Percentiles rank a stretch among this genome's conserved stretches.
Conservation (phyloP, 2,888 invertebrate genomes). For the Eupithecia dodoneata region DNA sequence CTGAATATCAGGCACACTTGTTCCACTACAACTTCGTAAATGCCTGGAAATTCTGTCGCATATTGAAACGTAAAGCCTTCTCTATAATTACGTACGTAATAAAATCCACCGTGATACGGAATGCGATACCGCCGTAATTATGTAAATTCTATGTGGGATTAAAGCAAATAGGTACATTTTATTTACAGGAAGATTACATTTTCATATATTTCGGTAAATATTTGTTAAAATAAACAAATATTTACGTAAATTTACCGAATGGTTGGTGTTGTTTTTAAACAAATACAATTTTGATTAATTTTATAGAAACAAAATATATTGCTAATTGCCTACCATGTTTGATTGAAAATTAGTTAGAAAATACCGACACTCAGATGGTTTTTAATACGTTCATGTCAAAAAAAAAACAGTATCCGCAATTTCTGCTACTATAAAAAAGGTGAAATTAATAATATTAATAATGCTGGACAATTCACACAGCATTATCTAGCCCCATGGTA, state of each 20-base stretch:
- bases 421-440: too few species aligned
- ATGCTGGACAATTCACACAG: too few species aligned
- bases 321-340: background rate
- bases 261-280: background rate
- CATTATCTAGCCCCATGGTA: too few species aligned
- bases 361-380: background rate
- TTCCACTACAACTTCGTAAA: constrained; percentile 36
- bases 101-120: constrained; percentile 30
- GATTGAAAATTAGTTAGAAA: background rate
- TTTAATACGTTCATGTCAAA: background rate
- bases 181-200: constrained; percentile 11
- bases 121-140: constrained; percentile 18
- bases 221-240: background rate
- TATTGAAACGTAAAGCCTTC: constrained; percentile 34
- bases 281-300: background rate
- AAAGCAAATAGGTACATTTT: constrained; percentile 10
- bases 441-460: too few species aligned
- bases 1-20: constrained; percentile 40
- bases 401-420: background rate
- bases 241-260: background rate
- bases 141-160: constrained; percentile 12
- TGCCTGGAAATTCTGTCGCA: constrained; percentile 31
- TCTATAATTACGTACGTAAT: constrained; percentile 32
- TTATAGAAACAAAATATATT: background rate
- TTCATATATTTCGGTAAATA: background rate